phyloP scores from a whole-genome alignment of 2,888 invertebrate genomes.

The Chydorus sphaericus region DNA sequence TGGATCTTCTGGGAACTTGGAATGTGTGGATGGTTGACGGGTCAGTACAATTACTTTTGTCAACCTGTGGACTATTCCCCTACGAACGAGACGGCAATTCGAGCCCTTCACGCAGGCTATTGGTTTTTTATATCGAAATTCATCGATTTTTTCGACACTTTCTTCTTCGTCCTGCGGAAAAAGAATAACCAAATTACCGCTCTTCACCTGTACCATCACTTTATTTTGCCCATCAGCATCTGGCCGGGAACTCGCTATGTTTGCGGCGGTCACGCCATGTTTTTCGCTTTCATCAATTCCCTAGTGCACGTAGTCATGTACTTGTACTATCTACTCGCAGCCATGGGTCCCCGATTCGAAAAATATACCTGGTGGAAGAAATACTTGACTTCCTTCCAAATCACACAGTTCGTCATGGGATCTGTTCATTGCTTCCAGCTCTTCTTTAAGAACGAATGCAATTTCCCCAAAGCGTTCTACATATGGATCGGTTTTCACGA shows the following conservation, averaged over 20 bases:
- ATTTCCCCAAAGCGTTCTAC: conserved; percentile 69
- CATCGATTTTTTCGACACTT: not conserved
- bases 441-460: conserved; percentile 75
- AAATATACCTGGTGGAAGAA: not conserved
- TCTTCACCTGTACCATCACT: not conserved
- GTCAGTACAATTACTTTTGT: not conserved
- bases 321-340: not conserved
- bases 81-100: not conserved
- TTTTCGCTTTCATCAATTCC: not conserved
- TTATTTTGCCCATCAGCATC: not conserved
- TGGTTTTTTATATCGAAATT: not conserved
- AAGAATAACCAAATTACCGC: not conserved
- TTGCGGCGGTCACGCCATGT: not conserved
- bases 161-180: not conserved
- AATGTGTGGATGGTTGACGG: not conserved
- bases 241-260: not conserved
- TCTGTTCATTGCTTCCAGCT: conserved; percentile 87
- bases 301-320: not conserved
- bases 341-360: not conserved
- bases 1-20: not conserved
- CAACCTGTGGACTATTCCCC: not conserved
- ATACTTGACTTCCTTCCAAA: not conserved
- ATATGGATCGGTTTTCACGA: conserved; percentile 95
- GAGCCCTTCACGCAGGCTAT: not conserved
- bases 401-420: conserved; percentile 63